A percentile compares a stretch with the other conserved stretches of the same genome.
Evolutionary conservation across 2,888 invertebrate genomes (phyloP).

Genomic region (Corbicula japonica): DNA sequence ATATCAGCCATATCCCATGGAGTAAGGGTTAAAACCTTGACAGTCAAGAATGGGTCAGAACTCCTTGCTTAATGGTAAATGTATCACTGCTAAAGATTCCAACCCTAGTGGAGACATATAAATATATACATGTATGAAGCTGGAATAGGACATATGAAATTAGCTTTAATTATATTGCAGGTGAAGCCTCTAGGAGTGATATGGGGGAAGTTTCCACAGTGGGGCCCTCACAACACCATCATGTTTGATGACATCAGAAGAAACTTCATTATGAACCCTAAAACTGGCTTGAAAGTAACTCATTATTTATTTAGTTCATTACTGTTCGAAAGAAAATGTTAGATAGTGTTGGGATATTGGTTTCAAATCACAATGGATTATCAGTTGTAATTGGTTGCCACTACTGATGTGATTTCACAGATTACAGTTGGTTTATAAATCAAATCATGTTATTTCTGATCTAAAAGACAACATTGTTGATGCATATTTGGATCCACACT

Average conservation of each 20-base stretch:
- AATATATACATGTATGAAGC: too few species aligned
- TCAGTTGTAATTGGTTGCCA: neutral
- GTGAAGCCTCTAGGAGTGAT: constrained; percentile 98
- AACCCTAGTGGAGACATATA: too few species aligned
- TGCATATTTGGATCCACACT: too few species aligned
- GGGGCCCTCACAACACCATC: constrained; percentile 96
- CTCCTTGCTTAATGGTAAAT: too few species aligned
- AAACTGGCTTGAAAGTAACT: constrained; percentile 92
- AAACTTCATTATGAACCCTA: constrained; percentile 99
- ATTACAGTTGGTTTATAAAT: neutral
- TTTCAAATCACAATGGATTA: neutral
- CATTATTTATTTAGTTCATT: neutral
- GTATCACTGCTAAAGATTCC: too few species aligned
- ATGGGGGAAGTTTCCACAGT: constrained; percentile 97
- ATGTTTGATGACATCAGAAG: constrained; percentile 99
- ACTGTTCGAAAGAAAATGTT: neutral
- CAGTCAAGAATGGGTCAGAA: too few species aligned
- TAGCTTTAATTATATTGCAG: constrained; percentile 86
- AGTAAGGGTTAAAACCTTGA: too few species aligned
- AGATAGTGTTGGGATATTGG: neutral
- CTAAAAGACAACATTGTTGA: too few species aligned
- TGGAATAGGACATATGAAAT: too few species aligned
- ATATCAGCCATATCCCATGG: too few species aligned
- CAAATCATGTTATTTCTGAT: neutral
- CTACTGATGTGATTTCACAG: neutral